phyloP scores from a whole-genome alignment of 2,113 vertebrate genomes.

The Rattus norvegicus region GRCr8 NC_086026.1:13096001-13096500 shows the following conservation, averaged over 20 bases:
- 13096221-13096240: background rate
- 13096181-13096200: too few species aligned
- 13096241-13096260: background rate
- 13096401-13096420: background rate
- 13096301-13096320: background rate
- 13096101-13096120: too few species aligned
- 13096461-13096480: conserved; percentile 13
- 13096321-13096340: conserved; percentile 46
- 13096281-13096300: background rate
- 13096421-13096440: background rate
- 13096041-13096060: too few species aligned
- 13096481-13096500: background rate
- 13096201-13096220: too few species aligned
- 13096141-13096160: too few species aligned
- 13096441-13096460: background rate
- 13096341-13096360: background rate
- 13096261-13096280: background rate
- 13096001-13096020: too few species aligned
- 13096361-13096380: background rate
- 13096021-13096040: too few species aligned
- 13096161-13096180: too few species aligned
- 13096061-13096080: too few species aligned
- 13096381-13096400: background rate
- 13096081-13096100: too few species aligned
- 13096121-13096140: too few species aligned